Evolutionary conservation across 2,113 vertebrate genomes (phyloP), one percentile per base, ranked within the genome.

Genomic region (Athene noctua): DNA sequence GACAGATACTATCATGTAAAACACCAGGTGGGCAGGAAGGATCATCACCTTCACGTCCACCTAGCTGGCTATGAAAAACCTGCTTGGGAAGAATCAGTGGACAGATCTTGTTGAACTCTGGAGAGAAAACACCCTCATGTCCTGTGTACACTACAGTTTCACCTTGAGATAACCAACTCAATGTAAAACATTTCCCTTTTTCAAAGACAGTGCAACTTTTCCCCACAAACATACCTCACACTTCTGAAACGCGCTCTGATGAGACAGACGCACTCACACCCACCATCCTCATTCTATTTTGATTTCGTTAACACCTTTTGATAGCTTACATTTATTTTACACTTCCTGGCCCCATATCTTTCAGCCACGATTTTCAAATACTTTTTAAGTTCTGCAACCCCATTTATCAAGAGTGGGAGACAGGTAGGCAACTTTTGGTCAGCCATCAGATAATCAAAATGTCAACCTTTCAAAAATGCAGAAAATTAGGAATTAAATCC

Each of bases 191-290:
- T 16, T 57, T 36, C 30, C 19, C 26, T 36, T 58, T 49, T 49
- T 59, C 26, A 54, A 61, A 67, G 23, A 6, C 26, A 74, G 9
- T 4, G 16, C 16, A 40, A 23, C 16, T 55, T 68, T 74, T 40
- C 55, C 42, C 21, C 34, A 58, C 13, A 62, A 86, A 72, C 17
- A 30, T 4, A 42, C 5, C 38, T 54, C 29, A 17, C 25, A 23
- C 70, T 70, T 75, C 40, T 38, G 34, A 72, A 36, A 17, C 49
- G 23, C 20, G 11, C 51, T 54, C 38, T 40, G 11, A 62, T 11
- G n/a, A 44, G 30, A 30, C 3, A 34, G 34, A 42, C 0, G 0
- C 5, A 4, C 30, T 26, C 3, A 13, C 20, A 40, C 17, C 22
- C 22, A 62, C 10, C 7, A 2, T 2, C 27, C 38, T 58, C 34